phyloP scores from a whole-genome alignment of 2,113 vertebrate species.

The Apteryx owenii region DNA sequence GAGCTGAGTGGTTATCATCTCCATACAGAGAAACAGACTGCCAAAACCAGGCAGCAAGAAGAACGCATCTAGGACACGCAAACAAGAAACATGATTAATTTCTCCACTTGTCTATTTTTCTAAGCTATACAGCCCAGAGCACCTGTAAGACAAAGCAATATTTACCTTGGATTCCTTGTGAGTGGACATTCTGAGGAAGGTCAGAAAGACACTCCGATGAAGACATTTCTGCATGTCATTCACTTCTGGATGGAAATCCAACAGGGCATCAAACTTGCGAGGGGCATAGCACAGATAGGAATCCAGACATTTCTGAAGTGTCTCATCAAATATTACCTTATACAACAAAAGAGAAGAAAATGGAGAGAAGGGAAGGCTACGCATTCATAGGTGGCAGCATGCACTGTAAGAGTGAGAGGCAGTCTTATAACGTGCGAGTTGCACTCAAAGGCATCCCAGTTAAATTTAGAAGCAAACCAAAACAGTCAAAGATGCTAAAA shows the following conservation, averaged over 20 bases:
- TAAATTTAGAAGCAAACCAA: neutral
- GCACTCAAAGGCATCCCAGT: neutral
- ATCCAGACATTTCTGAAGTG: slow-evolving; percentile 91
- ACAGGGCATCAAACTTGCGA: slow-evolving; percentile 81
- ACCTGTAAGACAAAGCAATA: neutral
- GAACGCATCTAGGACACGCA: neutral
- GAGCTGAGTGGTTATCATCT: neutral
- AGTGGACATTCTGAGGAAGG: slow-evolving; percentile 95
- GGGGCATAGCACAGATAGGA: slow-evolving; percentile 89
- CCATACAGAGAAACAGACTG: accelerated
- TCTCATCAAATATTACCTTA: slow-evolving; percentile 96
- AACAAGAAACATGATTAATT: neutral
- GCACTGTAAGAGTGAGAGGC: neutral
- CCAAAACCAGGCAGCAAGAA: neutral
- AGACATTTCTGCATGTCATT: slow-evolving; percentile 83
- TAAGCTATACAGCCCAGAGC: neutral
- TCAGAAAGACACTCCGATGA: slow-evolving; percentile 87
- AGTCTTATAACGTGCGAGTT: neutral
- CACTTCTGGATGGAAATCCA: slow-evolving; percentile 77
- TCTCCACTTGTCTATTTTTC: neutral
- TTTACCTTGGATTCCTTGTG: slow-evolving; percentile 97
- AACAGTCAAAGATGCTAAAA: neutral
- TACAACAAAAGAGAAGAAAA: neutral
- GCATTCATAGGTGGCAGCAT: neutral
- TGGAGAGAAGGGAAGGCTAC: neutral